phyloP scores from a whole-genome alignment of 1,140 invertebrate genomes.

The Drosophila baimaii region DNA sequence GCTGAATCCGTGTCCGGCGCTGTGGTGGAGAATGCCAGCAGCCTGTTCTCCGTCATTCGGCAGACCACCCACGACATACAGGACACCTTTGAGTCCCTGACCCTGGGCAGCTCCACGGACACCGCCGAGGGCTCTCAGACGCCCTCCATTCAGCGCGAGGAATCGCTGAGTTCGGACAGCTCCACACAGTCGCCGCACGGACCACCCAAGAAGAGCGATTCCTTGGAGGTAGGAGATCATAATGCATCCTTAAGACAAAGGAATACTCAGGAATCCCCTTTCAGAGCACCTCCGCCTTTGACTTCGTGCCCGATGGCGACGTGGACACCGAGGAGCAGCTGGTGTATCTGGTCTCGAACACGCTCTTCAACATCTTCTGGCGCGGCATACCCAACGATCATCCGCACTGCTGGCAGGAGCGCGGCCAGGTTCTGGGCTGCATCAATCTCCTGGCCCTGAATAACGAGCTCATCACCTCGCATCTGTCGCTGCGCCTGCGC shows the following conservation, averaged over 20 bases:
- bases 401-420: slow-evolving; percentile 87
- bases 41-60: slow-evolving; percentile 85
- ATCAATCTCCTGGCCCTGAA: slow-evolving; percentile 87
- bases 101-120: slow-evolving; percentile 65
- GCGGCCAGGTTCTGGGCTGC: slow-evolving; percentile 87
- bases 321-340: slow-evolving; percentile 86
- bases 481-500: slow-evolving; percentile 86
- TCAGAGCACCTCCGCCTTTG: slow-evolving; percentile 68
- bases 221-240: slow-evolving; percentile 51
- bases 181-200: slow-evolving; percentile 74
- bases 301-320: slow-evolving; percentile 81
- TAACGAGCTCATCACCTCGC: slow-evolving; percentile 86
- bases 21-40: slow-evolving; percentile 85
- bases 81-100: slow-evolving; percentile 84
- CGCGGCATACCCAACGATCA: slow-evolving; percentile 87
- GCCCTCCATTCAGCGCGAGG: slow-evolving; percentile 64
- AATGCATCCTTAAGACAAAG: rapidly evolving
- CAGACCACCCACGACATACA: slow-evolving; percentile 86
- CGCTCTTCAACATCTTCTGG: slow-evolving; percentile 87
- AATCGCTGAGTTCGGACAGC: slow-evolving; percentile 78
- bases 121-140: slow-evolving; percentile 37
- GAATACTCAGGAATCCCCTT: not conserved
- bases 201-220: slow-evolving; percentile 64
- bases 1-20: slow-evolving; percentile 85
- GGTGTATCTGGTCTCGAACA: slow-evolving; percentile 86